A percentile compares a stretch with the other conserved stretches of the same genome.
Conservation (phyloP, 2,888 invertebrate genomes). For the Endotricha flammealis region DNA sequence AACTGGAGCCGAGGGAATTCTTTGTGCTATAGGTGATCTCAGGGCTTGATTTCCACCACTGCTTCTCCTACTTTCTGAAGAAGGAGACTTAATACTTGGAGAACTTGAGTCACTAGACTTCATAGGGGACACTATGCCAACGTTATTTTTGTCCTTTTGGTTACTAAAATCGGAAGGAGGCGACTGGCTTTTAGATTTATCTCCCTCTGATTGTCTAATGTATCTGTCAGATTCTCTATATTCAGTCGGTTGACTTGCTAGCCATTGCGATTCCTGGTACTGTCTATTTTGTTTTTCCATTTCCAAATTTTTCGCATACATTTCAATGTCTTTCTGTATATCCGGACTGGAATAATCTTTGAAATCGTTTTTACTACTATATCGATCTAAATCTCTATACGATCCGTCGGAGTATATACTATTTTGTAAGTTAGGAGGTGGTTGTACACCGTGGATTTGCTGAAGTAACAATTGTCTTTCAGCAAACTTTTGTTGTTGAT, state of each 20-base stretch:
- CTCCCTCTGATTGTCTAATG: conserved; percentile 47
- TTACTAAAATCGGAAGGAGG: conserved; percentile 54
- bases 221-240: conserved; percentile 55
- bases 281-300: conserved; percentile 57
- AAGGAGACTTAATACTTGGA: conserved; percentile 70
- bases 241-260: conserved; percentile 50
- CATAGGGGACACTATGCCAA: conserved; percentile 57
- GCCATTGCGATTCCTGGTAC: conserved; percentile 63
- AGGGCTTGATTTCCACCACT: conserved; percentile 80
- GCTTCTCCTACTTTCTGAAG: conserved; percentile 69
- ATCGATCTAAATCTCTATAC: conserved; percentile 66
- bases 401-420: conserved; percentile 70
- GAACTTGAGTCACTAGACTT: conserved; percentile 70
- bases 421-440: conserved; percentile 69
- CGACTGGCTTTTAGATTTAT: conserved; percentile 51
- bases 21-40: conserved; percentile 89
- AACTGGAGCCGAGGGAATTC: conserved; percentile 90
- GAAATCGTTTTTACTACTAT: conserved; percentile 66
- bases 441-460: conserved; percentile 77
- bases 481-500: conserved; percentile 81
- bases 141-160: conserved; percentile 47
- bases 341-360: conserved; percentile 61
- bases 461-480: conserved; percentile 80
- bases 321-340: conserved; percentile 59
- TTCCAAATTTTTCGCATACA: conserved; percentile 59